Evolutionary conservation across 2,888 invertebrate genomes (phyloP), one percentile per base, ranked within the genome.

Genomic region (Acleris holmiana): DNA sequence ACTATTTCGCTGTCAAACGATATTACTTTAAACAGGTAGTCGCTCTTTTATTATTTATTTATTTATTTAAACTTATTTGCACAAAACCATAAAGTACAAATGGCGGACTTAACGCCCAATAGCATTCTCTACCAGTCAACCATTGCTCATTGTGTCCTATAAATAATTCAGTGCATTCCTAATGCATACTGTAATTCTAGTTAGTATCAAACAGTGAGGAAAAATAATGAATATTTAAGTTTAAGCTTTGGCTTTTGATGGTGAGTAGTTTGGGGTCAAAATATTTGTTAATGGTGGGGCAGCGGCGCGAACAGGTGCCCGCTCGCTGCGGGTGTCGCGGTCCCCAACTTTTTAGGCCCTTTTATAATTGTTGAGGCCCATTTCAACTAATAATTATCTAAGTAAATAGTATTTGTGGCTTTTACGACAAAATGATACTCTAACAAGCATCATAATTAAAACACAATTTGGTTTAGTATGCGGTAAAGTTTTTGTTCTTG

Each of bases 391-490:
- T 80, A 82, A 85, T 84, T 85, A 84, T 77, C 76, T 78, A 79
- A 83, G 76, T 81, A 80, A 85, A 82, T 81, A 78, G 69, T 69
- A 72, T 70, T 73, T 68, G 72, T 69, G 68, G 71, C 68, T 66
- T 72, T 71, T 66, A 68, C 29, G 67, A 67, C 67, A 68, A 69
- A 53, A 69, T 72, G 70, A 71, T 75, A 73, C 73, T 71, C 70
- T 74, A 73, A 79, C 77, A 76, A 80, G 78, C 71, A 76, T 77
- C 70, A 78, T 77, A 82, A 85, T 85, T 82, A 84, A 82, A 83
- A 81, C 67, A 70, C 77, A 76, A 83, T 84, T 82, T 80, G 73
- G 72, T 53, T 67, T 67, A 21, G 40, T 68, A 69, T 61, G 59
- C 61, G 49, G n/a, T 53, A 19, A 47, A 44, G 44, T 17, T 44